These are phyloP conservation scores for Paralichthys olivaceus DNA, from an alignment of 2,113 vertebrate genomes.

Conservation along the genomic window DNA sequence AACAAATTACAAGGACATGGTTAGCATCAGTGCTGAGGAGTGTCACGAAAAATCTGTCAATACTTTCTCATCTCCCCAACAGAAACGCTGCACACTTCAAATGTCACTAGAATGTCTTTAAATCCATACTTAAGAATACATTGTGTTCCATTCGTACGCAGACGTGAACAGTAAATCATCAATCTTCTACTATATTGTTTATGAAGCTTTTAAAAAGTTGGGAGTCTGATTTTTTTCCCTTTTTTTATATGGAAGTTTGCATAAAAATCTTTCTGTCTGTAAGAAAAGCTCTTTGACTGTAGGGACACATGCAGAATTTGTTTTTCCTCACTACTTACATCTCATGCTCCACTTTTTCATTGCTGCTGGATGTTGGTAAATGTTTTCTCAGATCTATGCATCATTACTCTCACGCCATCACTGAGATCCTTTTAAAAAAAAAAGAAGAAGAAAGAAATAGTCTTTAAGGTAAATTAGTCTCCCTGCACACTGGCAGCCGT, in stretches of 20 bases:
- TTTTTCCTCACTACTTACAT: slow-evolving; percentile 58
- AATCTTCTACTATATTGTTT: background rate
- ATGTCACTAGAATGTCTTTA: slow-evolving; percentile 3
- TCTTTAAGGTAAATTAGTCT: slow-evolving; percentile 84
- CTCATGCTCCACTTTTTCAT: slow-evolving; percentile 48
- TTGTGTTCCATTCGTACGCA: slow-evolving; percentile 7
- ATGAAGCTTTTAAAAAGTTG: slow-evolving; percentile 39
- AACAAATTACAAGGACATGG: slow-evolving; percentile 36
- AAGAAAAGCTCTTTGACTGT: slow-evolving; percentile 36
- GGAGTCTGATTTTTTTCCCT: background rate
- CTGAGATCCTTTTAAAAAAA: slow-evolving; percentile 83
- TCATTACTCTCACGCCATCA: slow-evolving; percentile 88
- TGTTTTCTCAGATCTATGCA: slow-evolving; percentile 71
- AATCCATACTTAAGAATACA: slow-evolving; percentile 31
- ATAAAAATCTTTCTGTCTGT: slow-evolving; percentile 29
- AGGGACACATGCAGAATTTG: slow-evolving; percentile 35
- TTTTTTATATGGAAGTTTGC: slow-evolving; percentile 29
- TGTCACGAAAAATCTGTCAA: slow-evolving; percentile 3
- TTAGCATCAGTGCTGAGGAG: slow-evolving; percentile 6
- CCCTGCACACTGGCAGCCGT: slow-evolving; percentile 89
- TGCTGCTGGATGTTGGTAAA: slow-evolving; percentile 68
- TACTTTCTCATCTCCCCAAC: slow-evolving; percentile 9
- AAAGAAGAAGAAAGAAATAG: slow-evolving; percentile 75
- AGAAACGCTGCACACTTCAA: too few species aligned
- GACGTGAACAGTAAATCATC: slow-evolving; percentile 4